phyloP scores from a whole-genome alignment of 2,113 vertebrate species.

The Forbesichthys papilliferus region DNA sequence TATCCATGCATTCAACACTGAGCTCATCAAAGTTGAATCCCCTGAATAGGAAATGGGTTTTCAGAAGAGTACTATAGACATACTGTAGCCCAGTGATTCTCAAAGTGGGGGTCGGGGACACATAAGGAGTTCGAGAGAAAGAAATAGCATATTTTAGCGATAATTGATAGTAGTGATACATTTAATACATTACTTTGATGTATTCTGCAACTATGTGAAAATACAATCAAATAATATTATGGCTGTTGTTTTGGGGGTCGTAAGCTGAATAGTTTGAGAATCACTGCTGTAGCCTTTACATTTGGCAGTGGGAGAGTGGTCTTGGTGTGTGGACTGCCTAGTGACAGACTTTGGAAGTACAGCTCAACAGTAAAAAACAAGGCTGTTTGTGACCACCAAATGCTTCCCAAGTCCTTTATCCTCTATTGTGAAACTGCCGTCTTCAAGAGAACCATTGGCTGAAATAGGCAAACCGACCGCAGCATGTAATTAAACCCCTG shows the following conservation, averaged over 20 bases:
- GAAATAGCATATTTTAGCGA: no score
- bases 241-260: no score
- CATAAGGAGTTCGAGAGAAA: no score
- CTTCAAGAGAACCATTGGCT: slow-evolving; percentile 29
- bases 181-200: no score
- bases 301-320: slow-evolving; percentile 2
- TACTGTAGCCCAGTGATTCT: no score
- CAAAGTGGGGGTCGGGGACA: no score
- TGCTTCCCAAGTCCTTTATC: slow-evolving; percentile 28
- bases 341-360: slow-evolving; percentile 23
- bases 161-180: no score
- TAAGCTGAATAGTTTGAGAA: no score
- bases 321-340: slow-evolving; percentile 1
- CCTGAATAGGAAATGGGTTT: no score
- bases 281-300: slow-evolving; percentile 16
- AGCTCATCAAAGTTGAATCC: slow-evolving; percentile 17
- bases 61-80: no score
- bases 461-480: slow-evolving; percentile 24
- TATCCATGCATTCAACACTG: slow-evolving; percentile 16
- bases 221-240: no score
- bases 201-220: no score
- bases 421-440: slow-evolving; percentile 30
- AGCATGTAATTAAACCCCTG: slow-evolving; percentile 49
- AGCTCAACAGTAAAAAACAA: slow-evolving; percentile 11
- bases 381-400: slow-evolving; percentile 44